A percentile compares a stretch with the other conserved stretches of the same genome.
These are phyloP conservation scores for Trissolcus brochymenae DNA, from an alignment of 2,888 invertebrate species.

Conservation along the genomic window DNA sequence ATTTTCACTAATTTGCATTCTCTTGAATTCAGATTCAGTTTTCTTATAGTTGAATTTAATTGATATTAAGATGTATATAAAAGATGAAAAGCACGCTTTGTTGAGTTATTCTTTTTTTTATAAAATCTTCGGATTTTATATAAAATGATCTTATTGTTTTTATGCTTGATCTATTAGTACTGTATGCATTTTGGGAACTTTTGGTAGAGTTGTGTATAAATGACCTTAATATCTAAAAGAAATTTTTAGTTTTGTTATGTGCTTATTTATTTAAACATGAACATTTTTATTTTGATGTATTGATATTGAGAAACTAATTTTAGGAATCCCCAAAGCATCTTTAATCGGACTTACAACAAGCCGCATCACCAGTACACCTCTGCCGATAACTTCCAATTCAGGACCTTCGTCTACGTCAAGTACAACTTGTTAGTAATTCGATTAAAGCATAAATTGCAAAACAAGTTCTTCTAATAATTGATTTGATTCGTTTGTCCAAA, in stretches of 20 bases:
- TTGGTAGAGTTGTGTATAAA: too few species aligned
- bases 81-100: too few species aligned
- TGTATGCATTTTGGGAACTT: conserved; percentile 2
- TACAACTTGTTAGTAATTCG: conserved; percentile 79
- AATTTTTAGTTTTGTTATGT: background rate
- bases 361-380: conserved; percentile 82
- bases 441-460: background rate
- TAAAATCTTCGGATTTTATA: too few species aligned
- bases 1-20: conserved; percentile 9
- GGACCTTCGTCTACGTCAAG: conserved; percentile 83
- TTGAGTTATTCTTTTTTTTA: too few species aligned
- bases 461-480: too few species aligned
- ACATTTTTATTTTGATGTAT: too few species aligned
- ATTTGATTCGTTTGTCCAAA: too few species aligned
- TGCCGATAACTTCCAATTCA: conserved; percentile 83
- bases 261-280: too few species aligned
- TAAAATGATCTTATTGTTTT: background rate
- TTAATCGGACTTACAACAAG: conserved; percentile 87
- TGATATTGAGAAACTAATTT: background rate
- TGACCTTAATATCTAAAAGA: background rate
- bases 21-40: conserved; percentile 14
- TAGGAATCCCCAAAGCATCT: conserved; percentile 88
- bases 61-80: too few species aligned
- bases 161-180: background rate
- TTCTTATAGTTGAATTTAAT: too few species aligned